These are phyloP conservation scores for Plebejus anna DNA, from an alignment of 2,888 invertebrate species.

Conservation along the genomic window DNA sequence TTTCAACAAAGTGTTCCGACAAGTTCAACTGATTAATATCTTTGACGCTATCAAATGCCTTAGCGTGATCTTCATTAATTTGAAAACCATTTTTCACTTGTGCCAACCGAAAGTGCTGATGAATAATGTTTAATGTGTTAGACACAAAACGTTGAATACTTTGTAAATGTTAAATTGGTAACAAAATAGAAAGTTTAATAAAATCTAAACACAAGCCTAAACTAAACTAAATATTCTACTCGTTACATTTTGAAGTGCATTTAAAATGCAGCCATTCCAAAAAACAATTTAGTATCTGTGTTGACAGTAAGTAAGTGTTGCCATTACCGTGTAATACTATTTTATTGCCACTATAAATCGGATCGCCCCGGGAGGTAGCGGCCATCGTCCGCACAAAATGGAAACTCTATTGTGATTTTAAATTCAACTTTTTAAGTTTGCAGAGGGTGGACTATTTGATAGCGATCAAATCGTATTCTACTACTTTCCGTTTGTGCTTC, in stretches of 20 bases:
- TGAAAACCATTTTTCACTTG: not conserved
- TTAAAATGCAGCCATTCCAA: not conserved
- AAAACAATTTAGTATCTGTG: constrained; percentile 1
- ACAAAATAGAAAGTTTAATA: too few relatives aligned
- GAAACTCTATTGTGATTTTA: constrained; percentile 69
- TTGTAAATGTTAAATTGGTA: too few relatives aligned
- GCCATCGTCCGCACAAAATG: constrained; percentile 75
- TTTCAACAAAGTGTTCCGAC: constrained; percentile 18
- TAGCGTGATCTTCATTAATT: not conserved
- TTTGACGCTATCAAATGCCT: not conserved
- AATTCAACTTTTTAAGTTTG: constrained; percentile 67
- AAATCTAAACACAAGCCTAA: not conserved
- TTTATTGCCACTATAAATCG: constrained; percentile 75
- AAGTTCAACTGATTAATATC: constrained; percentile 15
- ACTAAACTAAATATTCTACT: not conserved
- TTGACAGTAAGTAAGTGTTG: constrained; percentile 34
- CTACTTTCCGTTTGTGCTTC: constrained; percentile 25
- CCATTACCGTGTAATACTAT: constrained; percentile 59
- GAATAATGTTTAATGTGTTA: not conserved
- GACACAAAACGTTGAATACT: too few relatives aligned
- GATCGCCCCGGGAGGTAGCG: constrained; percentile 73
- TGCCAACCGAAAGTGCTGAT: not conserved
- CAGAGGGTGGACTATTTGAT: constrained; percentile 41
- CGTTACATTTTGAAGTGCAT: not conserved
- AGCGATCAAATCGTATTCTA: constrained; percentile 33